phyloP scores from a whole-genome alignment of 2,888 invertebrate species.

The Rosalia funebris region DNA sequence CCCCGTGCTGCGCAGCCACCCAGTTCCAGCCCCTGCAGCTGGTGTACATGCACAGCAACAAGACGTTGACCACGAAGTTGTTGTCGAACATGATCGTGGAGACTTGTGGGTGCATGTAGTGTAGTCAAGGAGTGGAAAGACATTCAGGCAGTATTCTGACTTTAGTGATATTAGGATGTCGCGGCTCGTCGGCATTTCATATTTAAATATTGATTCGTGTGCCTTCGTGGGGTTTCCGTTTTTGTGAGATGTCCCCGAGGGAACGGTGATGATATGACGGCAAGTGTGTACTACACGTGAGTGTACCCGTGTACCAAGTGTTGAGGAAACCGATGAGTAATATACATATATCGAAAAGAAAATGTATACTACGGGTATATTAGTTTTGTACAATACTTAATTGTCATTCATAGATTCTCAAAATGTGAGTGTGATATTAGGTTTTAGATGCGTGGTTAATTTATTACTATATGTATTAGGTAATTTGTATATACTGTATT shows the following conservation, averaged over 20 bases:
- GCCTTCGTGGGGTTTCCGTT: slow-evolving; percentile 6
- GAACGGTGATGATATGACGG: slow-evolving; percentile 2
- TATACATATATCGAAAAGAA: too few species aligned
- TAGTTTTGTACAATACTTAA: slow-evolving; percentile 13
- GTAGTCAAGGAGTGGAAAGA: background rate
- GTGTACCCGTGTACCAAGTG: background rate
- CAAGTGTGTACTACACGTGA: background rate
- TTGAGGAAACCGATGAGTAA: too few species aligned
- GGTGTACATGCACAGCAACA: slow-evolving; percentile 82
- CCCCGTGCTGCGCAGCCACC: slow-evolving; percentile 88
- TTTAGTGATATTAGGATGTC: slow-evolving; percentile 41
- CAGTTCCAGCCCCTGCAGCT: slow-evolving; percentile 82
- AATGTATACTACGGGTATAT: slow-evolving; percentile 7
- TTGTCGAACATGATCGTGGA: slow-evolving; percentile 93
- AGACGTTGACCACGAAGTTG: slow-evolving; percentile 80
- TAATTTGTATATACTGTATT: slow-evolving; percentile 31
- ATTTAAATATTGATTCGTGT: slow-evolving; percentile 12
- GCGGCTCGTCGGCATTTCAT: slow-evolving; percentile 12
- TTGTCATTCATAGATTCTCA: background rate
- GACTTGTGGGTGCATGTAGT: slow-evolving; percentile 86
- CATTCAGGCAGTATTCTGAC: slow-evolving; percentile 41
- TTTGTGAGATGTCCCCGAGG: slow-evolving; percentile 7
- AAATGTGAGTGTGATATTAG: slow-evolving; percentile 42
- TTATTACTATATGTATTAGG: slow-evolving; percentile 38
- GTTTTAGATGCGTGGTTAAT: slow-evolving; percentile 31